Conservation (phyloP, 2,797 vertebrate species). For the Scarus forsteni region DNA sequence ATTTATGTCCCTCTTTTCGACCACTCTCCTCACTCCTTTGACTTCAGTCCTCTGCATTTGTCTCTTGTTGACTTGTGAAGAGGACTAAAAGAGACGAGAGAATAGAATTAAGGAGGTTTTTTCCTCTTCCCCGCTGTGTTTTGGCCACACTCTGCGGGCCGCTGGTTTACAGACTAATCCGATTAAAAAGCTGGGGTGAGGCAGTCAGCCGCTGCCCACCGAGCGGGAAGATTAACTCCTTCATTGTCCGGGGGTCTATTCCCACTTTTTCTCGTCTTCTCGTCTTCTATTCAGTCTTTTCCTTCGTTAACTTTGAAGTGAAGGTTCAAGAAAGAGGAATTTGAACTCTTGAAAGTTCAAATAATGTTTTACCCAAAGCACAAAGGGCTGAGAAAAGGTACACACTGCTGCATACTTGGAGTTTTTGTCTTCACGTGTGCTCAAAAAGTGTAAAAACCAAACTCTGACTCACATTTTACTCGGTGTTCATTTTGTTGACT, state of each 20-base stretch:
- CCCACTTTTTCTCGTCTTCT: background rate
- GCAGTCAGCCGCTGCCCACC: conserved; percentile 33
- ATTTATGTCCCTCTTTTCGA: background rate
- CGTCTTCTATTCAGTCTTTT: background rate
- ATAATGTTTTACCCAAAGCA: conserved; percentile 53
- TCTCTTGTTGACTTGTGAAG: conserved; percentile 11
- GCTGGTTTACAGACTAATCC: conserved; percentile 57
- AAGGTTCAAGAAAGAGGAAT: conserved; percentile 25
- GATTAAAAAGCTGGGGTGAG: conserved; percentile 58
- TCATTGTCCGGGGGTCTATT: conserved; percentile 33
- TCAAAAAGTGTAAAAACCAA: background rate
- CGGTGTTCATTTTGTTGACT: too few relatives aligned
- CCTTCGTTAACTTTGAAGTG: background rate
- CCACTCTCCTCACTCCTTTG: background rate
- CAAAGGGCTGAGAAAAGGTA: background rate
- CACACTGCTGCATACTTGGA: background rate
- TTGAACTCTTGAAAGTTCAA: conserved; percentile 41
- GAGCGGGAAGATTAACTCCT: conserved; percentile 53
- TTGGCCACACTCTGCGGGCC: conserved; percentile 36
- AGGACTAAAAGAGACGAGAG: conserved; percentile 8
- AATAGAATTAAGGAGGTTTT: background rate
- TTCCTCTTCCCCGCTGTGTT: conserved; percentile 37
- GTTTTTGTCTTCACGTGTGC: conserved; percentile 1
- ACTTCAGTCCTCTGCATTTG: conserved; percentile 1
- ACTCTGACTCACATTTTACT: too few relatives aligned